Conservation (phyloP, 1,140 invertebrate genomes). For the Drosophila aff. region DNA sequence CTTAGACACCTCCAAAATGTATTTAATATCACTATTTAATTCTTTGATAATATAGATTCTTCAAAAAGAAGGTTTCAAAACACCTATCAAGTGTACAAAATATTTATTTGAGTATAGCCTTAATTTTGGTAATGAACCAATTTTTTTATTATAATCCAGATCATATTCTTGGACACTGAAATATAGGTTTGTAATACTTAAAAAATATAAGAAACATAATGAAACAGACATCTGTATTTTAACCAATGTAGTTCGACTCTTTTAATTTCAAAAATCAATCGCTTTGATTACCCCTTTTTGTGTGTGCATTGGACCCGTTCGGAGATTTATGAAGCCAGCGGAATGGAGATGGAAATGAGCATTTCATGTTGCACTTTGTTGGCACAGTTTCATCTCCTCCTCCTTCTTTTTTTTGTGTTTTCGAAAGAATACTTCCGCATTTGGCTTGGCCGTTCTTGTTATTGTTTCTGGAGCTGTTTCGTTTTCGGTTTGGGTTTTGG, state of each 20-base stretch:
- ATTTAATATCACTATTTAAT: too few relatives aligned
- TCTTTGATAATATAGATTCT: neutral
- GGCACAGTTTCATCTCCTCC: conserved; percentile 66
- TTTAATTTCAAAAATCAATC: conserved; percentile 4
- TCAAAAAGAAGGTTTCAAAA: neutral
- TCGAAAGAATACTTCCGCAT: conserved; percentile 74
- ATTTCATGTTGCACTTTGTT: conserved; percentile 80
- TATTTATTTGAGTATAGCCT: neutral
- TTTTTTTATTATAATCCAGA: too few relatives aligned
- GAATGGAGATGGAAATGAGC: conserved; percentile 65
- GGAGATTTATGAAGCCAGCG: conserved; percentile 67
- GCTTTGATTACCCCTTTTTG: conserved; percentile 13
- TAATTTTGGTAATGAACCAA: too few relatives aligned
- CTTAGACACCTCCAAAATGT: too few relatives aligned
- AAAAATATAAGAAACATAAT: neutral
- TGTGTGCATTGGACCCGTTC: conserved; percentile 18
- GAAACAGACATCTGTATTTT: too few relatives aligned
- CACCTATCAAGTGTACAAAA: neutral
- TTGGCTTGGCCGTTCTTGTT: conserved; percentile 53
- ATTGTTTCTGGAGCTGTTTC: conserved; percentile 28
- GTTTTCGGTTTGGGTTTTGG: neutral
- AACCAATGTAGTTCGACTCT: neutral
- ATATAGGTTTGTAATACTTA: too few relatives aligned
- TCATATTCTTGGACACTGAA: neutral
- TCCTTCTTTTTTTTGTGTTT: neutral